Base-by-base conservation (phyloP, 2,797 vertebrate species). In the Spatula clypeata region DNA sequence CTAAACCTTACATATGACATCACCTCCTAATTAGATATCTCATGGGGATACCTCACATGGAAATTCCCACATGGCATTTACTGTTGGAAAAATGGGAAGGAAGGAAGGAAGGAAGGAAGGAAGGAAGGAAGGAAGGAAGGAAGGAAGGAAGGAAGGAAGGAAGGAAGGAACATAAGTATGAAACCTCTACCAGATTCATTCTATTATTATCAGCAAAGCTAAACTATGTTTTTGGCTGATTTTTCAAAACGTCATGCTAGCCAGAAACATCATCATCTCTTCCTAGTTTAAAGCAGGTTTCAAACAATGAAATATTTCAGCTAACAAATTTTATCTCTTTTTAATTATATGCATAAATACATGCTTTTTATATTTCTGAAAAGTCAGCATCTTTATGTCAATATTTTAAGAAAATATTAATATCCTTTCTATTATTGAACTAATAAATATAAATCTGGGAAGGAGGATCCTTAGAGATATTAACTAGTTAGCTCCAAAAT, bases 351-450 rank as follows among this genome's bases (percentile, higher is more conserved):
- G 8, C 5, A 19, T 42, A 5, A 47, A 9, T 51, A 14, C 12
- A 32, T 14, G 8, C 6, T 49, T 14, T 26, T 44, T 79, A 47
- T 86, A 34, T 80, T 86, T 81, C 16, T 75, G 45, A 94, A 71
- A 71, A 71, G 4, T 57, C 14, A 34, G 26, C 31, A 62, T 70
- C 1, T 60, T 90, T 74, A 77, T 12, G 45, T 31, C 8, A 44
- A 34, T 75, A 51, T 84, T 86, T 80, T 18, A 71, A 49, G 19
- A 73, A 72, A 72, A 81, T 34, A 11, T 72, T 74, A 57, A 71
- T 66, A 71, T 45, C 9, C 6, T 66, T 58, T 71, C 20, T 67
- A 4, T 60, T 67, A 31, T 67, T 83, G 6, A 17, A 20, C 13
- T 29, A 58, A n/a, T 36, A 75, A 67, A 42, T 64, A 62, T 29